A percentile compares a stretch with the other conserved stretches of the same genome.
These are phyloP conservation scores for Gisinianus flammeolus DNA, from an alignment of 2,888 invertebrate genomes.

Conservation along the genomic window DNA sequence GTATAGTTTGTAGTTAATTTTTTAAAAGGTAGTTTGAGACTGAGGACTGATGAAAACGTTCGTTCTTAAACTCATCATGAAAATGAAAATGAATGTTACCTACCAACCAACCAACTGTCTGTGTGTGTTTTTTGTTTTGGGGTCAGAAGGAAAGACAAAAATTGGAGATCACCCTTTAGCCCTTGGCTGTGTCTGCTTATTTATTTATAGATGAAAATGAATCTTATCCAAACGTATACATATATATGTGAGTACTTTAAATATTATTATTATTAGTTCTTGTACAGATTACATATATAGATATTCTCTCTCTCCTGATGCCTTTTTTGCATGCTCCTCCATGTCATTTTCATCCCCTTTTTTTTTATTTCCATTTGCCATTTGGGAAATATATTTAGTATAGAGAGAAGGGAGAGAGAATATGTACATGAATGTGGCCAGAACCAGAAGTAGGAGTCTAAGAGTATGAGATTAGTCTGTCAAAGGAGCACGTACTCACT, in stretches of 20 bases:
- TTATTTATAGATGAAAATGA: constrained; percentile 25
- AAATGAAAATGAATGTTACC: neutral
- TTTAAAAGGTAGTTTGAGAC: too few species aligned
- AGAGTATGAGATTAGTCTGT: neutral
- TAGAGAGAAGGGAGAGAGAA: too few species aligned
- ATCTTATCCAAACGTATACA: too few species aligned
- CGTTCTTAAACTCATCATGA: constrained; percentile 11
- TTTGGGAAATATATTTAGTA: too few species aligned
- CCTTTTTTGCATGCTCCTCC: neutral
- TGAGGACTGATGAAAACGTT: constrained; percentile 1
- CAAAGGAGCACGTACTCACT: neutral
- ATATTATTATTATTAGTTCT: too few species aligned
- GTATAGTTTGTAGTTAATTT: too few species aligned
- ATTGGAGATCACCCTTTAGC: constrained; percentile 25
- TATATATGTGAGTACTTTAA: too few species aligned
- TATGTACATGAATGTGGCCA: too few species aligned
- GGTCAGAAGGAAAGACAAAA: constrained; percentile 17
- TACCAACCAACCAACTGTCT: neutral
- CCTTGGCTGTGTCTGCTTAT: constrained; percentile 23
- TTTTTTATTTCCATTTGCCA: neutral
- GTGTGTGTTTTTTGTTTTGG: constrained; percentile 6
- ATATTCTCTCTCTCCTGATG: too few species aligned
- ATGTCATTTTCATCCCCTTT: neutral
- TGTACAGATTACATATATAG: too few species aligned
- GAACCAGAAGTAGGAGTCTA: neutral